These are phyloP conservation scores for Eurystomus gularis DNA, from an alignment of 2,113 vertebrate species.

Conservation along the genomic window DNA sequence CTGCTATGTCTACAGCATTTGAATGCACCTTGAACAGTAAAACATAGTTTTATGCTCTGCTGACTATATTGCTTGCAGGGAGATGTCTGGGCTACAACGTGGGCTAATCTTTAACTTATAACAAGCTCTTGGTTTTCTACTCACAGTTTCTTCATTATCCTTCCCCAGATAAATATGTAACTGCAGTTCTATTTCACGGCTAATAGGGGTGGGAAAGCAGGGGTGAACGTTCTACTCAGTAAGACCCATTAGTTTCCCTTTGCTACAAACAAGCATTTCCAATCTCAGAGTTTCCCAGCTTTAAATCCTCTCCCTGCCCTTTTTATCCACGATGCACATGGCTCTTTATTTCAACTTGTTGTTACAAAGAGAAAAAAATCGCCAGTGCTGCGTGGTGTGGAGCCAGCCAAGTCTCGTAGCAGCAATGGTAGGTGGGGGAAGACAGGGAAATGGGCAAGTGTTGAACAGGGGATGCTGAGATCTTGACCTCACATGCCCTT, in stretches of 20 bases:
- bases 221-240: neutral
- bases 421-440: neutral
- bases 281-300: neutral
- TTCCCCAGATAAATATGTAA: neutral
- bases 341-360: neutral
- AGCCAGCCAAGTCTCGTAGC: neutral
- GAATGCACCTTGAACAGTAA: neutral
- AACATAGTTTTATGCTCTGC: constrained; percentile 7
- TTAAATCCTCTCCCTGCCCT: neutral
- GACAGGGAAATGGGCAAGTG: neutral
- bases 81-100: neutral
- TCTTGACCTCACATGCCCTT: neutral
- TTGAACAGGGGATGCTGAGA: neutral
- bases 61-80: constrained; percentile 6
- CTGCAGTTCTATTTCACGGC: neutral
- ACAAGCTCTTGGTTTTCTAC: constrained; percentile 23
- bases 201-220: neutral
- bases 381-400: neutral
- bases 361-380: neutral
- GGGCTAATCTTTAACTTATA: constrained; percentile 24
- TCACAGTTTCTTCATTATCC: neutral
- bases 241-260: neutral
- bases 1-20: neutral
- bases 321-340: neutral
- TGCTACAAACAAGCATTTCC: neutral